Base-by-base conservation (phyloP, 2,888 invertebrate genomes). In the Papilio elwesi region DNA sequence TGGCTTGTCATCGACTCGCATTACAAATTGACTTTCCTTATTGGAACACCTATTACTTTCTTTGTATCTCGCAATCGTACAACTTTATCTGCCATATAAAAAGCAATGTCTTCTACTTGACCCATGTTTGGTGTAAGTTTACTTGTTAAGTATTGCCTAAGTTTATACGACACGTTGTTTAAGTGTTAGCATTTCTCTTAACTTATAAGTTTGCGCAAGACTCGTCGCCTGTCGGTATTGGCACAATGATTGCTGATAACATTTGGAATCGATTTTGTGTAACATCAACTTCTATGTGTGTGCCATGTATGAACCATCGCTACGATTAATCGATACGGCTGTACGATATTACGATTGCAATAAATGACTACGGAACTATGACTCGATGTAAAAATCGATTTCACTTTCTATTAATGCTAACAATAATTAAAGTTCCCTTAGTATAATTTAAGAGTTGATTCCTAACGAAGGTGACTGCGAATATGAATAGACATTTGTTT, bases 81-180 rank as follows among this genome's bases (percentile, higher is more conserved):
- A 63, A 71, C 66, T n/a, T 68, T 49, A 64, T 65, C 51, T 66
- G 73, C 68, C 72, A 72, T 74, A 70, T 67, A 13, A 63, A 64
- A 67, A 70, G 74, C 74, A 67, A 74, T 68, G 68, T 76, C 80
- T 80, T 78, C 77, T 78, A 77, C 78, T 76, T 79, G 74, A 80
- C 79, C 81, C 80, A 78, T 81, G 78, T 67, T 74, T 84, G 84
- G 84, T 89, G 82, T 90, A 90, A 91, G 87, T 86, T 88, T 90
- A 91, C 86, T 85, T 87, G 86, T 89, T 92, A 92, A 91, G 88
- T 90, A 90, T 89, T 87, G 91, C 91, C 91, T 92, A 92, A 92
- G 92, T 91, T 91, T 90, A 86, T 90, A 89, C 86, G 86, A 90
- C 84, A 83, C 89, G 87, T 90, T 90, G 85, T 85, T 84, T 90